Evolutionary conservation across 2,888 invertebrate genomes (phyloP).

Genomic region (Loripinus fragilis): DNA sequence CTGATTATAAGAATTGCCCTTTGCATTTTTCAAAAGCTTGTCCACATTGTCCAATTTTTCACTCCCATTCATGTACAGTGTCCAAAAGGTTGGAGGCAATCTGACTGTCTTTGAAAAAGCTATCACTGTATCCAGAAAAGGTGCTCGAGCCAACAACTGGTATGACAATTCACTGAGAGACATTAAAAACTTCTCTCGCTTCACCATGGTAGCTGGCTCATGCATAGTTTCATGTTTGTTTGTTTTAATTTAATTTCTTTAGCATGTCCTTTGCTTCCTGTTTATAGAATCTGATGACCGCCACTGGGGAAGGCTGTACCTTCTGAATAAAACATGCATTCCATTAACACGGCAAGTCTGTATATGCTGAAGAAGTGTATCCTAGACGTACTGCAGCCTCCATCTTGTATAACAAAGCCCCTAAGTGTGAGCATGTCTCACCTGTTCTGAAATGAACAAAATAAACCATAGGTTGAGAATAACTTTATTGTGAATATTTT

Average conservation of each 20-base stretch:
- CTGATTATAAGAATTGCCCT: background rate
- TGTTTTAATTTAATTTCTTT: background rate
- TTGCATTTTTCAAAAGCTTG: background rate
- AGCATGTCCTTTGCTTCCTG: background rate
- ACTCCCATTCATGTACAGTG: background rate
- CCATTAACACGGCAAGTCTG: slow-evolving; percentile 40
- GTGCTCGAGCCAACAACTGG: background rate
- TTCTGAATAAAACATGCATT: slow-evolving; percentile 41
- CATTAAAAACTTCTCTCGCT: background rate
- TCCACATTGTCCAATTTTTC: background rate
- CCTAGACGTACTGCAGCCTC: slow-evolving; percentile 50
- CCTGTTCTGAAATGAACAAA: slow-evolving; percentile 37
- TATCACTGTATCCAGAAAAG: background rate
- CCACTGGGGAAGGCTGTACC: slow-evolving; percentile 23
- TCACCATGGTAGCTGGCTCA: background rate
- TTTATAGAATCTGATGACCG: slow-evolving; percentile 33
- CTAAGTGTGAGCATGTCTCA: slow-evolving; percentile 47
- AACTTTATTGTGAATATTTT: no score
- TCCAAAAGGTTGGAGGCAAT: slow-evolving; percentile 1
- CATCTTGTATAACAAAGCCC: slow-evolving; percentile 47
- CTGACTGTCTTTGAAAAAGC: background rate
- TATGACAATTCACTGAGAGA: background rate
- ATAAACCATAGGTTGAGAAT: no score
- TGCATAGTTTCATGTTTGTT: background rate
- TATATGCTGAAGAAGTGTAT: slow-evolving; percentile 40